Base-by-base conservation (phyloP, 1,140 invertebrate genomes). In the Caenorhabditis elegans region DNA sequence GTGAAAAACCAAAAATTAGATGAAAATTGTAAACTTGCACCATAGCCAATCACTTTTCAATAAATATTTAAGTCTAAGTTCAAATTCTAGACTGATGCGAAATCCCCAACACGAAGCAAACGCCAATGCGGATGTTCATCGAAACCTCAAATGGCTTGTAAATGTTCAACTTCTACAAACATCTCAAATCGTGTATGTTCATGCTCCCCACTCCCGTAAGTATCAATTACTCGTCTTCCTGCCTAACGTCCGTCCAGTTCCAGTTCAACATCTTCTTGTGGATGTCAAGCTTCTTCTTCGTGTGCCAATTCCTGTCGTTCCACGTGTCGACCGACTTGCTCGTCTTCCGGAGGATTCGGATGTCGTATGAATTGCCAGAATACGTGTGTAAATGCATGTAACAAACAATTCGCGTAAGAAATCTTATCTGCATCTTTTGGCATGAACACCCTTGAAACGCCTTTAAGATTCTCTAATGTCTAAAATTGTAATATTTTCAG, bases 91-190 rank as follows among this genome's bases (percentile, higher is more conserved):
- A 47, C 22, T 34, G 39, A 65, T 4, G 53, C 78, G 0, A 70
- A 70, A 70, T 34, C 55, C 55, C 31, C 55, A 43, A 24, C 46
- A 11, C 78, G 78, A 17, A 79, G 34, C 22, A 79, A 79, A 65
- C 78, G 78, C 1, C 78, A 79, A 79, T 79, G 78, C n/a, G 78
- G 78, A 46, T 79, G 78, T 28, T 53, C 78, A 11, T 24, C 78
- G 10, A 60, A 55, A 43, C 51, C 78, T 31, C 78, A 79, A 47
- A 53, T 65, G 46, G 39, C 51, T 24, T 55, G 51, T 39, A 47
- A 34, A 53, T 79, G 78, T 39, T 55, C 78, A 0, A 26, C 51
- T 17, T 48, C 78, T n/a, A 60, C 34, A 15, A 34, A 53, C 17
- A 24, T 53, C 19, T 60, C 53, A 39, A 36, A 60, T 65, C 22